Evolutionary conservation across 1,140 invertebrate species (phyloP).

Genomic region (Tetraneura akinire): DNA sequence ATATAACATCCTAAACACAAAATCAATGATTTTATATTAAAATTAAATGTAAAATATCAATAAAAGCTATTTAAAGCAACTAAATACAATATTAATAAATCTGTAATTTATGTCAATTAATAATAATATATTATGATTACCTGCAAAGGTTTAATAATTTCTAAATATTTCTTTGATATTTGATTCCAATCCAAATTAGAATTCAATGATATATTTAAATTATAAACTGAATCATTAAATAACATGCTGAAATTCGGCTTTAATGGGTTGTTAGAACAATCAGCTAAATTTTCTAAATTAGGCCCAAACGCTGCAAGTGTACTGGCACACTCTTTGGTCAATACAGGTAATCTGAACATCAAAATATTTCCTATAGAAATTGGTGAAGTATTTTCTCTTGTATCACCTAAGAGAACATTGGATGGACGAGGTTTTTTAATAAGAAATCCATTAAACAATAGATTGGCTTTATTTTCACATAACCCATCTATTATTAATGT

Average conservation of each 20-base stretch:
- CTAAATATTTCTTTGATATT: conserved; percentile 28
- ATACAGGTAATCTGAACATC: conserved; percentile 62
- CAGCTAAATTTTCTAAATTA: conserved; percentile 47
- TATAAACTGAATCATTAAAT: conserved; percentile 45
- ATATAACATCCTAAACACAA: conserved; percentile 34
- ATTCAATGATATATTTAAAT: conserved; percentile 36
- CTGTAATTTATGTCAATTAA: neutral
- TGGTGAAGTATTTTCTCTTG: conserved; percentile 57
- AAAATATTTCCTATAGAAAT: conserved; percentile 63
- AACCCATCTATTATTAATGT: conserved; percentile 63
- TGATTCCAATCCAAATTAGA: conserved; percentile 40
- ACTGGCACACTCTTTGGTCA: conserved; percentile 59
- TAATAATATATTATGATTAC: neutral
- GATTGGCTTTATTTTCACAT: conserved; percentile 60
- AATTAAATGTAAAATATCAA: neutral
- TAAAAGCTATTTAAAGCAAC: too few species aligned
- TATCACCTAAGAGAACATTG: conserved; percentile 62
- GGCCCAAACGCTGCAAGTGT: conserved; percentile 49
- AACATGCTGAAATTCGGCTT: conserved; percentile 51
- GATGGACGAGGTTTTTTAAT: conserved; percentile 61
- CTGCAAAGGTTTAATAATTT: conserved; percentile 50
- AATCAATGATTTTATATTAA: neutral
- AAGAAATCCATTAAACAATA: conserved; percentile 61
- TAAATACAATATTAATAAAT: neutral
- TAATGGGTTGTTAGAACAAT: conserved; percentile 44